Evolutionary conservation across 2,888 invertebrate genomes (phyloP), one percentile per base, ranked within the genome.

Genomic region (Cryptophagus acutangulus): DNA sequence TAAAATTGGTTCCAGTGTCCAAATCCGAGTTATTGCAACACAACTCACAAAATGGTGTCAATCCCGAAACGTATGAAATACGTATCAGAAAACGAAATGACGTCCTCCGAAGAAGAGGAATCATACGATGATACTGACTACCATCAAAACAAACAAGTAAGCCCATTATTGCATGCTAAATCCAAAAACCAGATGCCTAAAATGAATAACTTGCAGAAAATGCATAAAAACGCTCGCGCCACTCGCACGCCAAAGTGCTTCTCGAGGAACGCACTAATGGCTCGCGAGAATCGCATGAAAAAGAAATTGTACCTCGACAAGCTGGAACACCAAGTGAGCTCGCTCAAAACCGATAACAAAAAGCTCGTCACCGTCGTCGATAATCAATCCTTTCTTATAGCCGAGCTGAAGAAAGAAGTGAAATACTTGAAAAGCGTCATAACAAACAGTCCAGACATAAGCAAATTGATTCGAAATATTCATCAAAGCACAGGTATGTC

Each of bases 301-400:
- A 81, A 81, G 54, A 81, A 81, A 57, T 70, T 73, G 18, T 75
- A 81, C 52, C 51, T 81, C 13, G 71, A 76, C 41, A 70, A 68
- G 10, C 66, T 81, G 10, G 80, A 81, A 56, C 68, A 63, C 17
- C 71, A 75, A 46, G 57, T 77, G 0, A 52, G 63, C 1, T 57
- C 63, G 8, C 65, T 73, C 17, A 71, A 70, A 28, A 56, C 55
- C 5, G 71, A 72, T 16, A 77, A 77, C 51, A 68, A 67, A 40
- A 69, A 69, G 6, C 60, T 78, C n/a, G 58, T 66, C 1, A 67
- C 69, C 38, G 65, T 71, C 1, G 57, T 78, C 1, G 69, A 72
- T 18, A 70, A 71, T 15, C 77, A 79, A 50, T 59, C 66, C 0
- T 61, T 62, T 30, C 57, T 72, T 13, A 69, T 76, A 1, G 61